A percentile compares a stretch with the other conserved stretches of the same genome.
Conservation (phyloP, 2,888 invertebrate genomes). For the Drosophila prostipennis region DNA sequence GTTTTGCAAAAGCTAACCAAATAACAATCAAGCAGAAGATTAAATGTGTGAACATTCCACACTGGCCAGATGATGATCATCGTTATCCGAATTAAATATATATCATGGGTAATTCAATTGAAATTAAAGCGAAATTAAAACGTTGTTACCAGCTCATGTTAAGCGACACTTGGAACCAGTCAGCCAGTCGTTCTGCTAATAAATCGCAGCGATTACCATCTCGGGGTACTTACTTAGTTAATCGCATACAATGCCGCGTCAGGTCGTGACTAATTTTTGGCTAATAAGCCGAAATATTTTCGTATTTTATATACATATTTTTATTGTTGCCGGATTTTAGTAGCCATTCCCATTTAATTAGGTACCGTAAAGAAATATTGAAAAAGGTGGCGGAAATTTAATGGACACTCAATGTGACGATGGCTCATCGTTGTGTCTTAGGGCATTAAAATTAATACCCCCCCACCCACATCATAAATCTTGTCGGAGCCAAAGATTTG, state of each 20-base stretch:
- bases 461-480: conserved; percentile 32
- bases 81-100: conserved; percentile 22
- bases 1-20: neutral
- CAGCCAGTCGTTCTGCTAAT: conserved; percentile 34
- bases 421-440: conserved; percentile 37
- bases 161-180: conserved; percentile 26
- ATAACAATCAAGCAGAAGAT: conserved; percentile 4
- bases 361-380: conserved; percentile 19
- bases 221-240: conserved; percentile 25
- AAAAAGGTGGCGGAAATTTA: conserved; percentile 41
- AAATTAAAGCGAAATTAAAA: conserved; percentile 40
- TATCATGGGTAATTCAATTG: conserved; percentile 25
- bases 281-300: conserved; percentile 36
- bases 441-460: conserved; percentile 59
- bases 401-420: conserved; percentile 51
- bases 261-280: conserved; percentile 60
- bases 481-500: conserved; percentile 7
- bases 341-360: conserved; percentile 65
- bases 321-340: conserved; percentile 43
- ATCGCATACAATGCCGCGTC: conserved; percentile 15
- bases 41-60: conserved; percentile 17
- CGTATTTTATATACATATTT: conserved; percentile 29
- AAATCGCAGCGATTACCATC: conserved; percentile 56
- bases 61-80: neutral
- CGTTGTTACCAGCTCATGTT: conserved; percentile 24